A percentile compares a stretch with the other conserved stretches of the same genome.
phyloP scores from a whole-genome alignment of 1,140 invertebrate genomes.

The Hyposmocoma kahamanoa region DNA sequence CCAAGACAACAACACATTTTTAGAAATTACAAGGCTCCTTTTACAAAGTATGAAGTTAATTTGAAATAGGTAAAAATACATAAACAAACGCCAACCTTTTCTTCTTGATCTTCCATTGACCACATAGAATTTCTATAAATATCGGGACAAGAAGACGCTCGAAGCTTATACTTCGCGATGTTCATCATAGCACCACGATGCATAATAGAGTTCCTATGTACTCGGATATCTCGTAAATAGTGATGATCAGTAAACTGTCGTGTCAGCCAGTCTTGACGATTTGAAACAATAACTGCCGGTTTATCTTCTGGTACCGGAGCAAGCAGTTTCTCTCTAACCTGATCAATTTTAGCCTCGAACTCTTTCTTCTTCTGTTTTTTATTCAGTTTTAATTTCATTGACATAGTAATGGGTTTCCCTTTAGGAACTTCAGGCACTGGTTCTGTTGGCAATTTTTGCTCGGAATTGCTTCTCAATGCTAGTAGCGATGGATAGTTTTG shows the following conservation, averaged over 20 bases:
- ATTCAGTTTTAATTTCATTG: constrained; percentile 75
- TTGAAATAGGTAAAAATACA: constrained; percentile 20
- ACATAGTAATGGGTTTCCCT: constrained; percentile 75
- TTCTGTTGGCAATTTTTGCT: constrained; percentile 75
- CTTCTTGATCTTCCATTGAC: constrained; percentile 82
- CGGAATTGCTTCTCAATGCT: constrained; percentile 77
- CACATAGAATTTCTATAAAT: constrained; percentile 93
- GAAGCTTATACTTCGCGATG: constrained; percentile 85
- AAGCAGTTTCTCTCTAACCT: constrained; percentile 46
- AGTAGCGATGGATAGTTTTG: constrained; percentile 83
- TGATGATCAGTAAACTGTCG: constrained; percentile 77
- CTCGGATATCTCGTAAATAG: constrained; percentile 82
- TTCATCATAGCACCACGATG: constrained; percentile 89
- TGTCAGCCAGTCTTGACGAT: constrained; percentile 70
- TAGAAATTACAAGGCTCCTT: neutral
- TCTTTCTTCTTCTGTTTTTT: constrained; percentile 61
- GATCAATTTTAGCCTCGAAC: constrained; percentile 52
- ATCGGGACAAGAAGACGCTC: constrained; percentile 91
- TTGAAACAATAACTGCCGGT: constrained; percentile 34
- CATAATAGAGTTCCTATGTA: constrained; percentile 88
- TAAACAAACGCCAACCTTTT: constrained; percentile 68
- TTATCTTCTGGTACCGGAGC: constrained; percentile 63
- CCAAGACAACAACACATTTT: constrained; percentile 6
- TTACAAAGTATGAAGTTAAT: neutral
- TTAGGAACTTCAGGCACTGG: constrained; percentile 44